Conservation (phyloP, 2,113 vertebrate species). For the Bungarus multicinctus region DNA sequence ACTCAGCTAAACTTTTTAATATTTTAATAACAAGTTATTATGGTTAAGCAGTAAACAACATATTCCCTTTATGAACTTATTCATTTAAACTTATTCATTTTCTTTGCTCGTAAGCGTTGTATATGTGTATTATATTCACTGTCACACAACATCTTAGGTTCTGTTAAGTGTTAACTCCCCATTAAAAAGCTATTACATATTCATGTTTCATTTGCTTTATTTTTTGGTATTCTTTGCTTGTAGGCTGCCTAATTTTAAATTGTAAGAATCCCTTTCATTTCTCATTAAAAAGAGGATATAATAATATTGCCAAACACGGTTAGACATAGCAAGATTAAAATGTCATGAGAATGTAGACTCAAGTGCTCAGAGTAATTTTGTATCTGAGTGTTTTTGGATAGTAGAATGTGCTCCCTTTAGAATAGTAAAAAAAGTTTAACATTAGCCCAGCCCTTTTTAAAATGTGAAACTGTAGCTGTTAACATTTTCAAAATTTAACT, state of each 20-base stretch:
- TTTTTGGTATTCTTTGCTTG: neutral
- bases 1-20: neutral
- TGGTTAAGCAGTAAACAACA: neutral
- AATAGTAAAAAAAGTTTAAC: neutral
- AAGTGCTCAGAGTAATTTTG: neutral
- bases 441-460: neutral
- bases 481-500: neutral
- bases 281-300: neutral
- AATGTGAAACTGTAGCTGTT: neutral
- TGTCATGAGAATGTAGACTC: neutral
- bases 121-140: neutral
- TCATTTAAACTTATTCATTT: neutral
- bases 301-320: neutral
- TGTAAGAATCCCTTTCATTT: neutral
- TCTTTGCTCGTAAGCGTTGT: neutral
- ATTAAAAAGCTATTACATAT: neutral
- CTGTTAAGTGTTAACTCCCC: neutral
- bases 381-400: neutral
- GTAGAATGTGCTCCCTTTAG: neutral
- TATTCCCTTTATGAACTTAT: neutral
- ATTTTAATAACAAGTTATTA: neutral
- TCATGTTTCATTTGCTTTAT: neutral
- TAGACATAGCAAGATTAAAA: neutral
- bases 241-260: neutral
- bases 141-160: neutral